These are phyloP conservation scores for Trialeurodes vaporariorum DNA, from an alignment of 1,140 invertebrate genomes.

Conservation along the genomic window DNA sequence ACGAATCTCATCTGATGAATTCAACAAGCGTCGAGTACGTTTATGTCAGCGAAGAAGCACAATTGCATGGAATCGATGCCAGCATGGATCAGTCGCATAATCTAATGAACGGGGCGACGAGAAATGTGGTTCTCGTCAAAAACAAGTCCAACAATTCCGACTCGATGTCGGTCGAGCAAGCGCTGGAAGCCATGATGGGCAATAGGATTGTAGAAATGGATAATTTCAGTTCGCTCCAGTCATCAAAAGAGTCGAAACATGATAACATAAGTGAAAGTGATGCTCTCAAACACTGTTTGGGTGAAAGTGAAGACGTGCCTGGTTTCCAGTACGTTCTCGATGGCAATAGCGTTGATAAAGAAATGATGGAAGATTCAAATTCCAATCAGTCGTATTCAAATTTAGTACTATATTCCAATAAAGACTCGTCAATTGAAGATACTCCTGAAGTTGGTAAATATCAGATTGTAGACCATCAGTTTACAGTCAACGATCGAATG, in stretches of 20 bases:
- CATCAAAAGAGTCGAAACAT: not conserved
- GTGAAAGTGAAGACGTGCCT: not conserved
- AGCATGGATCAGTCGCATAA: not conserved
- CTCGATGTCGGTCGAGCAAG: not conserved
- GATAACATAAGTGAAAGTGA: no score
- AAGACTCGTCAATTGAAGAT: not conserved
- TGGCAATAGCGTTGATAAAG: not conserved
- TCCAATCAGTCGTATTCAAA: not conserved
- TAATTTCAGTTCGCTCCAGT: not conserved
- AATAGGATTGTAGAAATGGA: not conserved
- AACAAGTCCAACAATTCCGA: not conserved
- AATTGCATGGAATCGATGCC: not conserved
- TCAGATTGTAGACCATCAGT: not conserved
- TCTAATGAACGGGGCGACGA: not conserved
- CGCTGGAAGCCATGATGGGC: not conserved
- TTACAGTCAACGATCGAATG: not conserved
- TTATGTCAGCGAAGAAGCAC: not conserved
- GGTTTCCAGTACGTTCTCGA: not conserved
- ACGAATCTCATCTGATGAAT: not conserved
- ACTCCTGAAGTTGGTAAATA: not conserved
- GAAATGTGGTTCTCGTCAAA: not conserved
- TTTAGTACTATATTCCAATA: not conserved
- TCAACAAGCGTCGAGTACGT: not conserved
- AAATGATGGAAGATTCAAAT: not conserved
- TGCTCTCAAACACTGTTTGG: not conserved